A percentile compares a stretch with the other conserved stretches of the same genome.
Conservation (phyloP, 2,888 invertebrate species). For the Cactoblastis cactorum region DNA sequence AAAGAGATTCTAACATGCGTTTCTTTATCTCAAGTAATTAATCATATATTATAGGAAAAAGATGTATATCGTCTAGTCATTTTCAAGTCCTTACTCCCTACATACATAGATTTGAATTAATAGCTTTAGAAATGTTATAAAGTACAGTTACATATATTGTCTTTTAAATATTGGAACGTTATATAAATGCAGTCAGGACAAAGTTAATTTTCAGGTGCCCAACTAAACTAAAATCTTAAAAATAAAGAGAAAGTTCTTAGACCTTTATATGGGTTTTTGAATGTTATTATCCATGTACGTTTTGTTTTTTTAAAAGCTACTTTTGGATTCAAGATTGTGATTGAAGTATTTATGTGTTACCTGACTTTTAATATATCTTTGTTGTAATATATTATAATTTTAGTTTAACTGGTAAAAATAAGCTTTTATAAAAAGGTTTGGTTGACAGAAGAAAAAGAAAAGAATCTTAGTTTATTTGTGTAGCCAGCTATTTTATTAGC, state of each 20-base stretch:
- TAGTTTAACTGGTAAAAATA: no score
- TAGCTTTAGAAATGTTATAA: background rate
- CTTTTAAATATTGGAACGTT: slow-evolving; percentile 14
- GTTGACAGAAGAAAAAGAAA: no score
- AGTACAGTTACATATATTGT: slow-evolving; percentile 3
- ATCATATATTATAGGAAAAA: no score
- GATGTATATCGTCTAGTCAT: background rate
- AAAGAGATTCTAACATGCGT: no score
- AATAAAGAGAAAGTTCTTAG: background rate
- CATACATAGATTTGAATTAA: background rate
- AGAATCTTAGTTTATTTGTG: no score
- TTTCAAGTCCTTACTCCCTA: background rate
- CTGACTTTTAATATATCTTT: background rate
- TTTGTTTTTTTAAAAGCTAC: background rate
- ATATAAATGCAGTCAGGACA: slow-evolving; percentile 19
- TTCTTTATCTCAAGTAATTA: no score
- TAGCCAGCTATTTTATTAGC: no score
- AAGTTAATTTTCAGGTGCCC: slow-evolving; percentile 47
- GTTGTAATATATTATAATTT: no score
- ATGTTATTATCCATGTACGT: background rate
- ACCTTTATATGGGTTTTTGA: background rate
- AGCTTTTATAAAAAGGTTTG: no score
- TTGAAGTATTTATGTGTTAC: background rate
- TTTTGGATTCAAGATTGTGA: no score
- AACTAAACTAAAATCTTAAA: slow-evolving; percentile 24